Conservation (phyloP, 64 coral and sea anemone genomes). For the Montipora capricornis region DNA sequence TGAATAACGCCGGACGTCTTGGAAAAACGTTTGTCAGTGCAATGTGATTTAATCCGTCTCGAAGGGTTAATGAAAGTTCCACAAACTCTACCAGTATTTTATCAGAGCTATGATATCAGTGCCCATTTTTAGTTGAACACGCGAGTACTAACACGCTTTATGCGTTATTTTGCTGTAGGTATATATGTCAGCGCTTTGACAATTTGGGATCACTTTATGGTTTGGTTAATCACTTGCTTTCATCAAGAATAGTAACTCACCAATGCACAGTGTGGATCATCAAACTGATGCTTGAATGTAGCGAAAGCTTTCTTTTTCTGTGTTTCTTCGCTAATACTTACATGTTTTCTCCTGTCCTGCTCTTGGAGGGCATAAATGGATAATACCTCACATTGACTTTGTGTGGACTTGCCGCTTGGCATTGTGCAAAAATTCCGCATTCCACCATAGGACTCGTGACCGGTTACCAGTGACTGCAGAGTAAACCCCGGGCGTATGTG, state of each 20-base stretch:
- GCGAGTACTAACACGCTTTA: not conserved
- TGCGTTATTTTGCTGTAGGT: not conserved
- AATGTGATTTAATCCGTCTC: not conserved
- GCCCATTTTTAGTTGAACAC: not conserved
- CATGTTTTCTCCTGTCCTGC: not conserved
- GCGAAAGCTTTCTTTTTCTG: not conserved
- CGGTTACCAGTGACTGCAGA: not conserved
- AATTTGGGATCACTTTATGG: not conserved
- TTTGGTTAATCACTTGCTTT: not conserved
- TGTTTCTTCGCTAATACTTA: not conserved
- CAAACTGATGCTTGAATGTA: no score
- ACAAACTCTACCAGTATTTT: not conserved
- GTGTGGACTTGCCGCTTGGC: not conserved
- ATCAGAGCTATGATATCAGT: not conserved
- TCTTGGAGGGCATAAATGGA: slow-evolving; percentile 20
- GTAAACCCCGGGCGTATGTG: not conserved
- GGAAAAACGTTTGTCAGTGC: not conserved
- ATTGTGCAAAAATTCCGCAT: slow-evolving; percentile 61
- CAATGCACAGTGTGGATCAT: not conserved
- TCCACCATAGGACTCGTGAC: not conserved
- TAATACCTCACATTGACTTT: slow-evolving; percentile 1
- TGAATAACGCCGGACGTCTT: no score
- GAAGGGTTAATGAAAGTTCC: not conserved
- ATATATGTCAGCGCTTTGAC: not conserved
- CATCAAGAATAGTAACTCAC: not conserved